Percentiles rank a stretch among this genome's conserved stretches.
phyloP scores from a whole-genome alignment of 2,888 invertebrate species.

The Polydrusus cervinus region DNA sequence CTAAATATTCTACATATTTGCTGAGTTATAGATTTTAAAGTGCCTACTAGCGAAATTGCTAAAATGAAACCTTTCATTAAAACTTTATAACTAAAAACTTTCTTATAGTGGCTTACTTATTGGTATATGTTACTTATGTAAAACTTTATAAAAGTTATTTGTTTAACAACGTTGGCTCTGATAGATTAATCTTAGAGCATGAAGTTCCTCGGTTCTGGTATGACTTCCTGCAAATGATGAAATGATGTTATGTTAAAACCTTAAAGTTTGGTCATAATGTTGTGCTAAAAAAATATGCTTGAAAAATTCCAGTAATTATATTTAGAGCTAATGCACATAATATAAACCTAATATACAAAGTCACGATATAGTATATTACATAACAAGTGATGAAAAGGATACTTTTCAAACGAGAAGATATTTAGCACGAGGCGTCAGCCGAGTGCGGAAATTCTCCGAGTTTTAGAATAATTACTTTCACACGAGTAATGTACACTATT shows the following conservation, averaged over 20 bases:
- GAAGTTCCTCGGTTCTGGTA: background rate
- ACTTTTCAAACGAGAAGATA: no score
- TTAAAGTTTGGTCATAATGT: background rate
- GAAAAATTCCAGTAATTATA: no score
- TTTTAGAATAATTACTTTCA: no score
- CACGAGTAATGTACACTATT: no score
- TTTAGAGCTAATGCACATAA: no score
- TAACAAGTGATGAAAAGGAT: no score
- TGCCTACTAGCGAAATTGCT: background rate
- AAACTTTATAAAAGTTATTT: background rate
- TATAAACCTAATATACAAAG: no score
- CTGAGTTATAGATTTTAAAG: background rate
- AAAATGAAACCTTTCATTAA: background rate
- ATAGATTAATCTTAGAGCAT: background rate
- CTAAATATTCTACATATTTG: background rate
- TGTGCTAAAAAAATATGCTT: background rate
- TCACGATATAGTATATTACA: no score
- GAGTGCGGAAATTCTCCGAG: no score
- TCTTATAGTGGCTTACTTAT: background rate
- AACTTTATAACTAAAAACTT: background rate
- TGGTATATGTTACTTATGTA: background rate
- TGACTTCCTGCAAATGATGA: conserved; percentile 8
- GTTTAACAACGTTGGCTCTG: background rate
- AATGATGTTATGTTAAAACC: background rate
- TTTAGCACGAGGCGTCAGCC: no score